Conservation (phyloP, 2,797 vertebrate genomes). For the Chaunax sp. region DNA sequence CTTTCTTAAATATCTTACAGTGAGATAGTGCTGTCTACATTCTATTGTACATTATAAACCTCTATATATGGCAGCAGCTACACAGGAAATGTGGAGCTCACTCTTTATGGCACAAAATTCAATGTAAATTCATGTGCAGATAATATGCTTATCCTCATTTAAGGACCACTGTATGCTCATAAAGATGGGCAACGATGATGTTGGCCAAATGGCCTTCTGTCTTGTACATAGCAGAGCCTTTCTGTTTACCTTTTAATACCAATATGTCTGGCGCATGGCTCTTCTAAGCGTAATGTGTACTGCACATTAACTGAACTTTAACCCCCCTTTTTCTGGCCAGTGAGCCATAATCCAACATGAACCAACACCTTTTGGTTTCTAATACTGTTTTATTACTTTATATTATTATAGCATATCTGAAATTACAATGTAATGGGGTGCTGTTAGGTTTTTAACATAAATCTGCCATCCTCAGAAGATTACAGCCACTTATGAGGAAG, state of each 20-base stretch:
- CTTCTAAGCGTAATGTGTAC: conserved; percentile 5
- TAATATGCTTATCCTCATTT: conserved; percentile 58
- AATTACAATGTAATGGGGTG: conserved; percentile 33
- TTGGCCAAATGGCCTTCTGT: conserved; percentile 42
- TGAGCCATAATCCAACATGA: conserved; percentile 30
- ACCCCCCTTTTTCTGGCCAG: conserved; percentile 48
- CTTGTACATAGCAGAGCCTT: conserved; percentile 16
- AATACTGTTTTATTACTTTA: conserved; percentile 46
- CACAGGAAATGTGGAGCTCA: conserved; percentile 39
- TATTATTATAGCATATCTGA: conserved; percentile 33
- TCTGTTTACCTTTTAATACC: conserved; percentile 56
- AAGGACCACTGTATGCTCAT: conserved; percentile 34
- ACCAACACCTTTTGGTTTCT: conserved; percentile 28
- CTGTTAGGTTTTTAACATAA: conserved; percentile 48
- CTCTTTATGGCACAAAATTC: conserved; percentile 60
- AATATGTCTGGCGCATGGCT: conserved; percentile 51
- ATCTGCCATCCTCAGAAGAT: conserved; percentile 42
- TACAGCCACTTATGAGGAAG: conserved; percentile 45
- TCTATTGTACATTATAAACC: conserved; percentile 64
- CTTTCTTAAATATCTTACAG: conserved; percentile 66
- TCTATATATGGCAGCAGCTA: conserved; percentile 49
- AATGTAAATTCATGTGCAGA: conserved; percentile 58
- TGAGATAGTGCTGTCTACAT: conserved; percentile 66
- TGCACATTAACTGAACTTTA: conserved; percentile 60
- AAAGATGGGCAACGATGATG: conserved; percentile 39